phyloP scores from a whole-genome alignment of 2,888 invertebrate species.

The Mechanitis messenoides region DNA sequence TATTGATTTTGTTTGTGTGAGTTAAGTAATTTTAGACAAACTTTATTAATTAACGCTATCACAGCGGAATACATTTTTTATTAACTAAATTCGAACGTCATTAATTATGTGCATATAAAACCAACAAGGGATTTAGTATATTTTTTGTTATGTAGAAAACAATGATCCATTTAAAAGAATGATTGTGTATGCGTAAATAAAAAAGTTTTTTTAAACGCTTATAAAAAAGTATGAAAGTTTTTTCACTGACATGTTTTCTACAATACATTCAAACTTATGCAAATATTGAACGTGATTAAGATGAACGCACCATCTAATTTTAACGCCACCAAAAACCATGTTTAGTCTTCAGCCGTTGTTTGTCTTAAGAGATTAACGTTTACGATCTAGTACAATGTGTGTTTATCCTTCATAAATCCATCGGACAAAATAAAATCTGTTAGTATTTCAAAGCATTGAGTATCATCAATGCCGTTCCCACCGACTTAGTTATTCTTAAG shows the following conservation, averaged over 20 bases:
- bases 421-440: slow-evolving; percentile 31
- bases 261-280: background rate
- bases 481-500: slow-evolving; percentile 22
- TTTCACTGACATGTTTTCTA: too few species aligned
- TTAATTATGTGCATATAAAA: slow-evolving; percentile 1
- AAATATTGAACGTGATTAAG: slow-evolving; percentile 21
- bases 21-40: background rate
- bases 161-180: slow-evolving; percentile 2
- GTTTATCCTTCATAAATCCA: slow-evolving; percentile 50
- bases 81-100: background rate
- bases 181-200: background rate
- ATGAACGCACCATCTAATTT: slow-evolving; percentile 41
- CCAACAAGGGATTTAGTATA: background rate
- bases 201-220: background rate
- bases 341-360: slow-evolving; percentile 55
- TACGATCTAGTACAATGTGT: slow-evolving; percentile 45
- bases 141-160: background rate
- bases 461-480: slow-evolving; percentile 27
- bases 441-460: slow-evolving; percentile 19
- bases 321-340: slow-evolving; percentile 44
- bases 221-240: too few species aligned
- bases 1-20: background rate
- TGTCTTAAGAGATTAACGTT: slow-evolving; percentile 50
- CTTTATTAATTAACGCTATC: background rate
- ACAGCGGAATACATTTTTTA: background rate